Evolutionary conservation across 2,888 invertebrate species (phyloP), one percentile per base, ranked within the genome.

Genomic region (Neuroscelio doddi): DNA sequence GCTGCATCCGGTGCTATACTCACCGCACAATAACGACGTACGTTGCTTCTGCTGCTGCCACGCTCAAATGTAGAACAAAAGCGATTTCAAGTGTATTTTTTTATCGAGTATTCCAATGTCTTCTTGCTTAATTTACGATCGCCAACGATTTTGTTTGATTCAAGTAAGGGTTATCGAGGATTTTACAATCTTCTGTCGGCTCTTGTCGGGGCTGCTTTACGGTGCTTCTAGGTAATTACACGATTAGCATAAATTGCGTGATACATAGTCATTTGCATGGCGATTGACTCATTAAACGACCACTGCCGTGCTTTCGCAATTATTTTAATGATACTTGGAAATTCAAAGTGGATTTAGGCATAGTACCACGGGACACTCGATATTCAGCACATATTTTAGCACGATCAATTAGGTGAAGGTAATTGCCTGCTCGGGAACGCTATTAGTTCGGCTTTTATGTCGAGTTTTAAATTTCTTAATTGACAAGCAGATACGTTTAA

Each of bases 31-130:
- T 80, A 77, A 79, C 75, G 75, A 71, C 74, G 73, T 78, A 73
- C 71, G 68, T 62, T 62, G 69, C n/a, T n/a, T n/a, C n/a, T n/a
- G n/a, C n/a, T n/a, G n/a, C n/a, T n/a, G n/a, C n/a, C 67, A 68
- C 67, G 68, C 71, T 74, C 72, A 70, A 80, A 79, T 77, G 73
- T 77, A 73, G 75, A 77, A 79, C 74, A 76, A 75, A 73, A 73
- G 69, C 68, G 36, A 5, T 36, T 36, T n/a, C n/a, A n/a, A n/a
- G n/a, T n/a, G n/a, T n/a, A n/a, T n/a, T n/a, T n/a, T n/a, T n/a
- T n/a, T n/a, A n/a, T n/a, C n/a, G n/a, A n/a, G n/a, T n/a, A n/a
- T n/a, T n/a, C n/a, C n/a, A n/a, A n/a, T n/a, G n/a, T n/a, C n/a
- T n/a, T n/a, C n/a, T n/a, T 9, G 1, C 56, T 65, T 55, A 49